Conservation (phyloP, 2,888 invertebrate species). For the Hypselothyrea guttata region DNA sequence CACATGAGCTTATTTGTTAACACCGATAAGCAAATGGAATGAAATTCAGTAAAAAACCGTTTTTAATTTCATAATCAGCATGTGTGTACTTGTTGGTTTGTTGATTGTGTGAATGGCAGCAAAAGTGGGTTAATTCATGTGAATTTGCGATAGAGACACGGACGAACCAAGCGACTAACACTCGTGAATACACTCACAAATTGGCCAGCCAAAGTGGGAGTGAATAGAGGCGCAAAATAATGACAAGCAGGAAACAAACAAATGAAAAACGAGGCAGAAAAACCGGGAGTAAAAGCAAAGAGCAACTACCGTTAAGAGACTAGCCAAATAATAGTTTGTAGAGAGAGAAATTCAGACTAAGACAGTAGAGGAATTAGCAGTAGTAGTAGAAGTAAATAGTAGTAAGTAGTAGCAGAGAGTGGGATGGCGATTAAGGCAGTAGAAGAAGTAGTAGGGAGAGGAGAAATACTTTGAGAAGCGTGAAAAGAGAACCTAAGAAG, state of each 20-base stretch:
- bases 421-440: too few relatives aligned
- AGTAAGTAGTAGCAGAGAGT: too few relatives aligned
- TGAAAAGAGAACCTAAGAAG: too few relatives aligned
- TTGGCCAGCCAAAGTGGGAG: not conserved
- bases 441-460: too few relatives aligned
- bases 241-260: too few relatives aligned
- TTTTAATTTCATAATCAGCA: conserved; percentile 59
- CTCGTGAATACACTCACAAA: conserved; percentile 6
- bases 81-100: conserved; percentile 28
- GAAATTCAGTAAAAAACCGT: conserved; percentile 52
- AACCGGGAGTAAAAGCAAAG: too few relatives aligned
- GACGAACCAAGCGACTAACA: not conserved
- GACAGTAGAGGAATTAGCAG: too few relatives aligned
- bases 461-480: too few relatives aligned
- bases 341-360: too few relatives aligned
- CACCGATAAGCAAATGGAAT: conserved; percentile 48
- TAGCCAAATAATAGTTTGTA: too few relatives aligned
- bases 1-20: conserved; percentile 31
- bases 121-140: conserved; percentile 61
- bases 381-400: too few relatives aligned
- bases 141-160: conserved; percentile 1
- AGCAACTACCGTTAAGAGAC: too few relatives aligned
- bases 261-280: not conserved
- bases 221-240: not conserved
- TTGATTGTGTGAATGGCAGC: conserved; percentile 36